phyloP scores from a whole-genome alignment of 92 coral and sea anemone genomes.

The Muricea muricata region DNA sequence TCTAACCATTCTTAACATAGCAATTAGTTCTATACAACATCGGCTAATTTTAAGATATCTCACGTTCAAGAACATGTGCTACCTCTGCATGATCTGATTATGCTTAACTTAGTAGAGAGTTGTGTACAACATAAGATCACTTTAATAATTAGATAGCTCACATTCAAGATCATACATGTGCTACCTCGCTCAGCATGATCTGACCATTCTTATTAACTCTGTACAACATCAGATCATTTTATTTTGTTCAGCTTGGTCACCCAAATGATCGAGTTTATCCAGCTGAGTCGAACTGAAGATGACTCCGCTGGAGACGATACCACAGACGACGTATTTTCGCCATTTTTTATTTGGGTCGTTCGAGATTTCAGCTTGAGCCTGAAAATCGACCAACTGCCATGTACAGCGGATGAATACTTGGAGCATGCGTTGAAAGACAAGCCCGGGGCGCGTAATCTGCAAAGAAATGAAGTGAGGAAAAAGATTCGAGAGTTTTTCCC shows the following conservation, averaged over 20 bases:
- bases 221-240: background rate
- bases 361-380: conserved; percentile 45
- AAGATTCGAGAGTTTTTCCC: conserved; percentile 44
- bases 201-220: background rate
- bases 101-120: background rate
- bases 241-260: conserved; percentile 7
- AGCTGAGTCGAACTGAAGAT: background rate
- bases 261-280: conserved; percentile 42
- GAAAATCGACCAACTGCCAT: conserved; percentile 27
- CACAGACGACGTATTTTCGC: conserved; percentile 8
- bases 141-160: background rate
- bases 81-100: background rate
- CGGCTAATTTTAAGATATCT: too few relatives aligned
- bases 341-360: conserved; percentile 48
- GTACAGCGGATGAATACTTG: conserved; percentile 51
- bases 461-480: conserved; percentile 45
- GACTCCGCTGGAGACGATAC: background rate
- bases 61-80: background rate
- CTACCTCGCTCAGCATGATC: conserved; percentile 8
- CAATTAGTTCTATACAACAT: too few relatives aligned
- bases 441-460: conserved; percentile 36
- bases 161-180: background rate
- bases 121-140: background rate
- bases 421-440: conserved; percentile 52
- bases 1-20: too few relatives aligned